A percentile compares a stretch with the other conserved stretches of the same genome.
Evolutionary conservation across 2,797 vertebrate species (phyloP).

Genomic region (Sebastiscus tertius): DNA sequence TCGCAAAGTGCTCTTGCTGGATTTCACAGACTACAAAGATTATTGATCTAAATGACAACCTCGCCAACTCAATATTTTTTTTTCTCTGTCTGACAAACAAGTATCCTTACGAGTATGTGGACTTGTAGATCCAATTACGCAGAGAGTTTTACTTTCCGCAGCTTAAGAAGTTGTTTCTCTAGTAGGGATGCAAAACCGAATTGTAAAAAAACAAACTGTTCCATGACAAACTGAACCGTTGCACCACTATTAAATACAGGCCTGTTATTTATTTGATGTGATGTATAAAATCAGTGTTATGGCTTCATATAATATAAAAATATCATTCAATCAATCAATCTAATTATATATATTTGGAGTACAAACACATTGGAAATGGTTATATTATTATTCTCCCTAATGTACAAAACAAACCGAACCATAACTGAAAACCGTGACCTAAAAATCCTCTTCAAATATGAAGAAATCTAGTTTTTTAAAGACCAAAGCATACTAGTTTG

Average conservation of each 20-base stretch:
- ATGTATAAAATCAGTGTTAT: too few relatives aligned
- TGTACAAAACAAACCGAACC: too few relatives aligned
- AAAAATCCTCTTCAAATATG: neutral
- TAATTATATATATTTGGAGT: too few relatives aligned
- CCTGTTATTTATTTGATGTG: too few relatives aligned
- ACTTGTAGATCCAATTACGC: neutral
- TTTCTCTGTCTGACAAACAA: neutral
- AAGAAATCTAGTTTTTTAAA: neutral
- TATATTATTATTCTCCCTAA: too few relatives aligned
- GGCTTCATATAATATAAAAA: too few relatives aligned
- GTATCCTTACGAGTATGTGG: neutral
- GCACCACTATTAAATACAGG: too few relatives aligned
- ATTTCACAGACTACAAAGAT: neutral
- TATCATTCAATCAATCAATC: too few relatives aligned
- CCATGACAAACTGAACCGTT: too few relatives aligned
- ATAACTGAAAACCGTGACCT: too few relatives aligned
- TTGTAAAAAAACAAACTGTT: too few relatives aligned
- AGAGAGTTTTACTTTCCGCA: neutral
- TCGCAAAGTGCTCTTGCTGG: neutral
- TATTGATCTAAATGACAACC: constrained; percentile 9
- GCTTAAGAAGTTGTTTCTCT: neutral
- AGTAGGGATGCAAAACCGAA: neutral
- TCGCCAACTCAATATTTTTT: neutral
- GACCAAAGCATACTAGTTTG: neutral
- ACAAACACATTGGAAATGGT: too few relatives aligned